phyloP scores from a whole-genome alignment of 2,113 vertebrate species.

The Carlito syrichta region DNA sequence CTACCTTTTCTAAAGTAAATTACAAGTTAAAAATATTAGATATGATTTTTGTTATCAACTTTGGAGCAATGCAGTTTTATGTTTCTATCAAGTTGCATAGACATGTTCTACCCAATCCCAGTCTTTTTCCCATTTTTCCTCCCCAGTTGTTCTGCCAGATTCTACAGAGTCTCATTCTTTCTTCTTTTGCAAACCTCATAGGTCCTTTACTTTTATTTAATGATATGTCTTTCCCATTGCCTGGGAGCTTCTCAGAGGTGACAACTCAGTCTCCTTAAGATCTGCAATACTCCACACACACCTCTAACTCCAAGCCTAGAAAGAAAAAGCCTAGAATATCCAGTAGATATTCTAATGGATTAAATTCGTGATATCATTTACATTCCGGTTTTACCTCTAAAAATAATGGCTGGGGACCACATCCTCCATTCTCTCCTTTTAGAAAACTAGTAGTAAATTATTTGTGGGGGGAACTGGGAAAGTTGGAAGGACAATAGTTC shows the following conservation, averaged over 20 bases:
- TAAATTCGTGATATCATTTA: background rate
- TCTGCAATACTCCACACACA: background rate
- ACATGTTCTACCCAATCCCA: background rate
- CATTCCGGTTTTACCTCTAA: background rate
- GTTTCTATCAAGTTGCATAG: background rate
- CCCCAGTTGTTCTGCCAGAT: background rate
- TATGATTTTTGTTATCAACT: too few relatives aligned
- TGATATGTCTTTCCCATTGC: background rate
- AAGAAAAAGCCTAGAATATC: background rate
- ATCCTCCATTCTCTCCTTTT: background rate
- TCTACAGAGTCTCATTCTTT: background rate
- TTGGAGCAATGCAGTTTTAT: background rate
- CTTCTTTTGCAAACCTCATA: background rate
- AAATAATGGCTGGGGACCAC: background rate
- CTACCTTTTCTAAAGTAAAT: background rate
- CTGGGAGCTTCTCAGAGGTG: background rate
- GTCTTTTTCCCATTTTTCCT: background rate
- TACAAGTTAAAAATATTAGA: background rate
- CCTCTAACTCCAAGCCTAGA: accelerated
- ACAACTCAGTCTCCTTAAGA: background rate
- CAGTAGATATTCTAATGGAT: background rate
- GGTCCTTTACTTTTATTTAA: background rate
- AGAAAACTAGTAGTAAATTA: background rate
- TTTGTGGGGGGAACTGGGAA: too few relatives aligned
- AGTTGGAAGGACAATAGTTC: background rate